Base-by-base conservation (phyloP, 2,797 vertebrate species). In the Myiotriccus ornatus region DNA sequence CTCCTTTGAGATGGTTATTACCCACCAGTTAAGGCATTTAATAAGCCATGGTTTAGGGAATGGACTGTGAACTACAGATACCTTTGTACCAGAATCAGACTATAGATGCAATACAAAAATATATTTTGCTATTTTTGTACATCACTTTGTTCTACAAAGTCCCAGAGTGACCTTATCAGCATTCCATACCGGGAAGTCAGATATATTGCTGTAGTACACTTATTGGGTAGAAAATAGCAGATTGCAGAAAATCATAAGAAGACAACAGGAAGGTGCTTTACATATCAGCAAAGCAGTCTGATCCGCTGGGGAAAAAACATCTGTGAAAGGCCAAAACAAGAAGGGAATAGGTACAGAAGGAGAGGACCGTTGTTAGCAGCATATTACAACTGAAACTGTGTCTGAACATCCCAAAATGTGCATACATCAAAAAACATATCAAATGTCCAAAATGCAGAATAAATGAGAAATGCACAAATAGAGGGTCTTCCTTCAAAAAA, bases 401-500 rank as follows among this genome's bases (percentile, higher is more conserved):
- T 49, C 22, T 80, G 10, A 55, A 24, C 2, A 27, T 28, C 24
- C n/a, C 1, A 0, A 28, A 35, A 53, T 4, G 7, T 10, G 14
- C 27, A 62, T 35, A 32, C 3, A 62, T 63, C 5, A 55, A 81
- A 83, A 77, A 84, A 30, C 2, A 34, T 0, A 1, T 35, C 25
- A 64, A 60, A 64, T 20, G 4, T n/a, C 9, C 57, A 68, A 90
- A 79, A 68, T 7, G 21, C 4, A 57, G 34, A 91, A 64, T 37
- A 69, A 90, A 55, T n/a, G 5, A 74, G 41, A 94, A 75, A 47
- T 10, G 44, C 34, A 69, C 3, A 69, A 39, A 68, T 4, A 35
- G 14, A 62, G 20, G 3, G 2, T 56, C 25, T 77, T 73, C 37
- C 43, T 62, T 52, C 13, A 73, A 60, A n/a, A 49, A 43, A 18